Evolutionary conservation across 2,113 vertebrate genomes (phyloP), one percentile per base, ranked within the genome.

Genomic region (Thomomys bottae): DNA sequence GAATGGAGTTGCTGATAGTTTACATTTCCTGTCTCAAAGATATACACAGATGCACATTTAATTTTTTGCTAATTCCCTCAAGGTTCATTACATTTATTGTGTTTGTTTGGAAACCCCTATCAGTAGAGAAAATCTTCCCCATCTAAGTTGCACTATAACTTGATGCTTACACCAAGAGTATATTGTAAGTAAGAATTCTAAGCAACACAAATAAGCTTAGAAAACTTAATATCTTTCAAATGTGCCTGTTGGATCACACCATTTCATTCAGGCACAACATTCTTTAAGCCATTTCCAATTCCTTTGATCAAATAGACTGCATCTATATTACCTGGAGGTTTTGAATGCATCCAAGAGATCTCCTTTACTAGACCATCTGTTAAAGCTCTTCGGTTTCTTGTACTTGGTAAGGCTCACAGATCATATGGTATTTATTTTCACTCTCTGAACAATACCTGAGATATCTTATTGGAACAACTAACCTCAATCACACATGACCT

Each of bases 401-500:
- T 80, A 12, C 34, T 49, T 38, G 87, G 71, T 66, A 54, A 76
- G 77, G 40, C 30, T 96, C 76, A 78, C n/a, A 24, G 42, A 11
- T 88, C 71, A 83, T 70, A 34, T 38, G 81, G 1, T 54, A 30
- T 20, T 32, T n/a, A 84, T 92, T 75, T 66, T 88, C 2, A 17
- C 45, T 34, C 72, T 86, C 77, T 84, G 63, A 93, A 80, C n/a
- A 90, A 77, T 75, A 0, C 68, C 82, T 40, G 92, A 91, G 92
- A 93, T 42, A 66, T 82, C 36, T 87, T 92, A 94, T 81, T 96
- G 94, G 84, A 94, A 75, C n/a, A 96, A 91, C 81, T 96, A 92
- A 78, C 76, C 42, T 64, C n/a, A 84, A 92, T 93, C 78, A 24
- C 63, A 93, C 38, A 75, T 5, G 92, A 87, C 96, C 77, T 95